Evolutionary conservation across 30 jellyfish, hydroid and myxozoan genomes (phyloP), one percentile per base, ranked within the genome.

Genomic region (Aurelia sp.): DNA sequence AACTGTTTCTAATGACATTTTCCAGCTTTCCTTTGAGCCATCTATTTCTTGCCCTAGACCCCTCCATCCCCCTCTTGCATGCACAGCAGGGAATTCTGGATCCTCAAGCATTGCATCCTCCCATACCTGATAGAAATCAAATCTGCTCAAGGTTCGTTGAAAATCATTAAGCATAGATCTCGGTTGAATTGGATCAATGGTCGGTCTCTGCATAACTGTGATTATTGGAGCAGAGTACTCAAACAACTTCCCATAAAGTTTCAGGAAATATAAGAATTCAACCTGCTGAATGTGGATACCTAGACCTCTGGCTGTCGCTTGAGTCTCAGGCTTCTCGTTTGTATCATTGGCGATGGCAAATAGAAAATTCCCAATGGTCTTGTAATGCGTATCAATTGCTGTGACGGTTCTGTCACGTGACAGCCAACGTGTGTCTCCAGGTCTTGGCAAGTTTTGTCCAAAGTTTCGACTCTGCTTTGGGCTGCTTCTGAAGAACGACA

Each of bases 181-280:
- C 4, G 58, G 81, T 60, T 55, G 38, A 60, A 77, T 22, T 2
- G 88, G 81, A 60, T 77, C 88, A 52, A 77, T 57, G 33, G 88
- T 77, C 40, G 76, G 76, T 82, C 78, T 75, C 78, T 75, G 86
- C n/a, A n/a, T n/a, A n/a, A n/a, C n/a, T n/a, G n/a, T n/a, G n/a
- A n/a, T n/a, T n/a, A n/a, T n/a, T n/a, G 88, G 88, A 31, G 81
- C 52, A 60, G 35, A 77, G 78, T 60, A 55, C 84, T 77, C 78
- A 8, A 77, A 77, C 81, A 57, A 55, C 88, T 77, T 77, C 58
- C 81, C 5, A 47, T 69, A 38, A 47, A 24, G 81, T 21, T 27
- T 69, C 81, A 69, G 8, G 67, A 57, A 57, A 57, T 57, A 71
- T 44, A 71, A 71, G 30, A 71, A 71, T 71, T 44, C 20, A 71